These are phyloP conservation scores for Sebastes aleutianus DNA, from an alignment of 2,797 vertebrate genomes.

Conservation along the genomic window DNA sequence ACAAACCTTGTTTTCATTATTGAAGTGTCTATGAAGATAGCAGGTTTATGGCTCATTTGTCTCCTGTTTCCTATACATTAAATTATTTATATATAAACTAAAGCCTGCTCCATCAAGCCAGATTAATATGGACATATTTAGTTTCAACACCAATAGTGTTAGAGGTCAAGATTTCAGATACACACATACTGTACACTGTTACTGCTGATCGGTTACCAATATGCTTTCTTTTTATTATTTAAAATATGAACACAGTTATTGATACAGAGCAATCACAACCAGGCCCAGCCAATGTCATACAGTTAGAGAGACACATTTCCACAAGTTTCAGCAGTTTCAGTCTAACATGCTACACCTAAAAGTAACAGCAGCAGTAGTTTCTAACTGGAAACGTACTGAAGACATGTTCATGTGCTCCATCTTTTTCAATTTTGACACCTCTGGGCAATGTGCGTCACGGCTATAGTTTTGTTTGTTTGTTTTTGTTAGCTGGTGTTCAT, in stretches of 20 bases:
- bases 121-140: too few relatives aligned
- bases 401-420: too few relatives aligned
- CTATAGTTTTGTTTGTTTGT: not conserved
- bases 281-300: not conserved
- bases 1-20: slow-evolving; percentile 51
- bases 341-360: too few relatives aligned
- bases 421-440: not conserved
- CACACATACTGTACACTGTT: not conserved
- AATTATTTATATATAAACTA: slow-evolving; percentile 48
- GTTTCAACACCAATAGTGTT: too few relatives aligned
- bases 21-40: slow-evolving; percentile 5
- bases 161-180: not conserved
- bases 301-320: not conserved
- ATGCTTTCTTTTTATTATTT: not conserved
- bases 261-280: not conserved
- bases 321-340: not conserved
- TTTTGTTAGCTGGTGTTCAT: not conserved
- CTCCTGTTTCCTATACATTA: not conserved
- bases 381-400: too few relatives aligned
- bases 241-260: not conserved
- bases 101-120: not conserved
- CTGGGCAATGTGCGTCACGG: not conserved
- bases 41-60: not conserved
- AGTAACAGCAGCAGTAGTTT: too few relatives aligned
- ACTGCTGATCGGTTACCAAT: not conserved